Evolutionary conservation across 2,113 vertebrate species (phyloP).

Genomic region (Acanthisitta chloris): DNA sequence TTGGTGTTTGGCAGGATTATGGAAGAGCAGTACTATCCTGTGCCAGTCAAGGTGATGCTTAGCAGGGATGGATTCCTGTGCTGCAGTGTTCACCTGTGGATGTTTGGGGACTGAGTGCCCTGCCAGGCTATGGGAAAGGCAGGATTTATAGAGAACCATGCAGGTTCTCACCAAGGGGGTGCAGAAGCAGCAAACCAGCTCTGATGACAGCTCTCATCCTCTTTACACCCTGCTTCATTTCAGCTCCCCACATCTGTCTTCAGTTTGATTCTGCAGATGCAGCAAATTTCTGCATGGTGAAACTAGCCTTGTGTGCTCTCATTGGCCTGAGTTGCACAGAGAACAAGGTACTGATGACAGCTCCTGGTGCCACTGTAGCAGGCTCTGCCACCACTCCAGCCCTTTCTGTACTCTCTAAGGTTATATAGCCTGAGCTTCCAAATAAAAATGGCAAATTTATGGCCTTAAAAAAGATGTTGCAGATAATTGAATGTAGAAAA

Average conservation of each 20-base stretch:
- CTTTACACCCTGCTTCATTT: not conserved
- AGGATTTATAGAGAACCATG: not conserved
- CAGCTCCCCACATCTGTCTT: not conserved
- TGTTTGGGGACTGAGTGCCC: not conserved
- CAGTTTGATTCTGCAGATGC: not conserved
- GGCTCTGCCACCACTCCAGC: not conserved
- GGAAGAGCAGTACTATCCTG: not conserved
- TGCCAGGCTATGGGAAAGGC: not conserved
- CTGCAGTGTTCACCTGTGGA: not conserved
- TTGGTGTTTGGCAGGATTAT: not conserved
- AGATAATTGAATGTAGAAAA: not conserved
- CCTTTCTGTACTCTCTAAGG: not conserved
- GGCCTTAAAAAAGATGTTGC: not conserved
- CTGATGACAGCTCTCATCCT: not conserved
- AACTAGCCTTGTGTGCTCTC: not conserved
- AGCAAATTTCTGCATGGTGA: not conserved
- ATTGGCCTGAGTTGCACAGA: not conserved
- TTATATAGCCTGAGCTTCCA: not conserved
- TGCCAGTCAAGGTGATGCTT: not conserved
- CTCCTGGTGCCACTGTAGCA: not conserved
- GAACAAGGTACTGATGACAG: not conserved
- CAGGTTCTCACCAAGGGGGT: rapidly evolving
- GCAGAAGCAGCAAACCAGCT: not conserved
- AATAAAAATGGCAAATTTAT: not conserved
- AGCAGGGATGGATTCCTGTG: not conserved